Evolutionary conservation across 2,888 invertebrate species (phyloP).

Genomic region (Agonopterix arenella): DNA sequence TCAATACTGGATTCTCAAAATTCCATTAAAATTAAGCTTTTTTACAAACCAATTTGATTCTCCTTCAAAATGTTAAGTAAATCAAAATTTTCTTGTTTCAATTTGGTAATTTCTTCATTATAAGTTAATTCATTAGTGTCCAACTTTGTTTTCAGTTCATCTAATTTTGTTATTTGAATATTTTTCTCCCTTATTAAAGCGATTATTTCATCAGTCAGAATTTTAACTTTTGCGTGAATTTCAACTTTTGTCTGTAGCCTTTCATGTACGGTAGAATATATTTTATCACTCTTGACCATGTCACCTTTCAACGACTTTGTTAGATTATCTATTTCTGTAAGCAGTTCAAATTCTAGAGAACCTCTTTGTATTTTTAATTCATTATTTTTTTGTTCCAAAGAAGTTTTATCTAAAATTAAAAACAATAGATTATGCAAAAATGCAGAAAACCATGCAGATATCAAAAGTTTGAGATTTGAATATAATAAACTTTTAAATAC

Average conservation of each 20-base stretch:
- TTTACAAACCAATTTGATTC: constrained; percentile 32
- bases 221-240: constrained; percentile 24
- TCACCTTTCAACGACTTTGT: constrained; percentile 18
- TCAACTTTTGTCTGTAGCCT: constrained; percentile 27
- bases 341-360: constrained; percentile 17
- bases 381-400: constrained; percentile 20
- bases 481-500: constrained; percentile 17
- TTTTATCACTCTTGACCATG: constrained; percentile 20
- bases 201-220: constrained; percentile 20
- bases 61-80: constrained; percentile 25
- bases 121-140: constrained; percentile 6
- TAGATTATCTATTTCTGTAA: constrained; percentile 17
- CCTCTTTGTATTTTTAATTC: constrained; percentile 21
- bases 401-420: constrained; percentile 3
- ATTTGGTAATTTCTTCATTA: constrained; percentile 13
- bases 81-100: constrained; percentile 21
- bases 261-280: constrained; percentile 27
- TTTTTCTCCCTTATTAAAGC: constrained; percentile 29
- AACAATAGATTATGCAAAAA: background rate
- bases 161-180: constrained; percentile 10
- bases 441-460: background rate
- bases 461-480: background rate
- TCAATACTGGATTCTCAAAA: too few relatives aligned
- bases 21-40: too few relatives aligned
- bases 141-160: constrained; percentile 11